Percentiles rank a stretch among this genome's conserved stretches.
phyloP scores from a whole-genome alignment of 2,113 vertebrate genomes.

The Diglossa brunneiventris region DNA sequence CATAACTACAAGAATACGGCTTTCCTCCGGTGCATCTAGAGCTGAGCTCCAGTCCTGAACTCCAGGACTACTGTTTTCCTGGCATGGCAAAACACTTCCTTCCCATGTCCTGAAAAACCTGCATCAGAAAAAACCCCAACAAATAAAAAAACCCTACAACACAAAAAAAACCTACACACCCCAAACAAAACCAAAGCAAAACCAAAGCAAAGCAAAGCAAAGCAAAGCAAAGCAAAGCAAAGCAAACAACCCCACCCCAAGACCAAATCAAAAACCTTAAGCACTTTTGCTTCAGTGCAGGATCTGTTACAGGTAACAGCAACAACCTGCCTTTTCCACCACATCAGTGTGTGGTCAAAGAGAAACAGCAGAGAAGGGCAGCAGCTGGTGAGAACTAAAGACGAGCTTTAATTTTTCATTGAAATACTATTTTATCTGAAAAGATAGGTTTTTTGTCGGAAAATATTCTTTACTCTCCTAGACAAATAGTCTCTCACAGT shows the following conservation, averaged over 20 bases:
- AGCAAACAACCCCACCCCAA: not conserved
- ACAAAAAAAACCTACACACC: not conserved
- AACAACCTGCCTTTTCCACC: not conserved
- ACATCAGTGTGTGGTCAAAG: not conserved
- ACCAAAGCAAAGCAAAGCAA: not conserved
- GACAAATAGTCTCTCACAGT: not conserved
- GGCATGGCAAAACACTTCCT: not conserved
- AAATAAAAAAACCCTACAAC: not conserved
- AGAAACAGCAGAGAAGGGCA: not conserved
- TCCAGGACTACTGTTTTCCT: not conserved
- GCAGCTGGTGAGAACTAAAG: not conserved
- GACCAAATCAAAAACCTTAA: not conserved
- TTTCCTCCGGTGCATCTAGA: not conserved
- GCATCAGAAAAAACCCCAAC: not conserved
- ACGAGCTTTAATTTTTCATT: not conserved
- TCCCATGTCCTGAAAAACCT: not conserved
- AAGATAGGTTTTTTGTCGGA: not conserved
- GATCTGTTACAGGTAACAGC: not conserved
- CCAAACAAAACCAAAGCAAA: not conserved
- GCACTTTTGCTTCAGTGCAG: not conserved
- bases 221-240: not conserved
- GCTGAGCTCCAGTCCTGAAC: not conserved
- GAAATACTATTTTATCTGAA: not conserved
- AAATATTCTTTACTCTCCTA: not conserved
- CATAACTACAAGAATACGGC: not conserved